Percentiles rank a stretch among this genome's conserved stretches.
Conservation (phyloP, 2,797 vertebrate species). For the Sebastes trivittatus region DNA sequence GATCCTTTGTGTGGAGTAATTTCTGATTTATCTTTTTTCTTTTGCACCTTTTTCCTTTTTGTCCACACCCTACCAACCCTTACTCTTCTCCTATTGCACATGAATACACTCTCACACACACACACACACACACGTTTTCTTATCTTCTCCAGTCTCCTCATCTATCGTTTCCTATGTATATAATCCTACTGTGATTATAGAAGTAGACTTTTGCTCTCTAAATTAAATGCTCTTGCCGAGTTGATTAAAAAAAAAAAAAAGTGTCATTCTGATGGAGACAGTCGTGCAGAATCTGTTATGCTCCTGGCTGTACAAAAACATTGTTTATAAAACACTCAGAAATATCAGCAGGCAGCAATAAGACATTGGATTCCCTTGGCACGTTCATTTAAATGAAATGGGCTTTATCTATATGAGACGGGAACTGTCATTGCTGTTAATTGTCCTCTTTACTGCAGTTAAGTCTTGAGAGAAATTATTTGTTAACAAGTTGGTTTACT, state of each 20-base stretch:
- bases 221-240: constrained; percentile 59
- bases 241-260: constrained; percentile 54
- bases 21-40: constrained; percentile 68
- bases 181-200: constrained; percentile 54
- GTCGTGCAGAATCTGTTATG: constrained; percentile 52
- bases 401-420: constrained; percentile 59
- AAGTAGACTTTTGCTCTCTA: constrained; percentile 53
- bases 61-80: constrained; percentile 2
- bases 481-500: constrained; percentile 14
- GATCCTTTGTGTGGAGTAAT: constrained; percentile 68
- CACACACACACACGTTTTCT: neutral
- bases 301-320: constrained; percentile 51
- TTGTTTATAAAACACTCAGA: constrained; percentile 66
- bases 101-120: neutral
- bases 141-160: constrained; percentile 14
- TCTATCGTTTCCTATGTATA: constrained; percentile 28
- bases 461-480: constrained; percentile 49
- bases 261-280: constrained; percentile 57
- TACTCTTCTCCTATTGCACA: constrained; percentile 15
- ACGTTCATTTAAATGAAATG: constrained; percentile 62
- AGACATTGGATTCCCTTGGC: constrained; percentile 59
- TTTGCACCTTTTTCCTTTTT: constrained; percentile 21
- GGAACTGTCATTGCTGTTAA: constrained; percentile 62
- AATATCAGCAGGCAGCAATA: constrained; percentile 65
- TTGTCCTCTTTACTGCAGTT: constrained; percentile 53